These are phyloP conservation scores for Scaptomyza graminum DNA, from an alignment of 1,140 invertebrate species.

Conservation along the genomic window DNA sequence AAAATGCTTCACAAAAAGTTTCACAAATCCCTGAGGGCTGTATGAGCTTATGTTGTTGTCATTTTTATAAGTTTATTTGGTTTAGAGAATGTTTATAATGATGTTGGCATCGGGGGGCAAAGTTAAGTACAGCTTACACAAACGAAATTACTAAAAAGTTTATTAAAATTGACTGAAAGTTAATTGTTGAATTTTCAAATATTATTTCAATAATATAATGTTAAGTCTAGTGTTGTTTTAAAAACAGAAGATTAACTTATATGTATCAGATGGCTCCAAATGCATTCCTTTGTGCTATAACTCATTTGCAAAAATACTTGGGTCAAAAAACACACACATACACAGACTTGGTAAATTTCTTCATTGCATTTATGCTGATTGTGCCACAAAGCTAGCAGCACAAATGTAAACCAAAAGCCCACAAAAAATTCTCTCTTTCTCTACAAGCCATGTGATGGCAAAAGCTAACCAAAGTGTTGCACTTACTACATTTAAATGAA, in stretches of 20 bases:
- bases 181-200: not conserved
- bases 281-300: constrained; percentile 34
- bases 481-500: constrained; percentile 80
- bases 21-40: constrained; percentile 32
- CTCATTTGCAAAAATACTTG: not conserved
- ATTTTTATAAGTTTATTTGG: constrained; percentile 44
- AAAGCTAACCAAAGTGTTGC: constrained; percentile 78
- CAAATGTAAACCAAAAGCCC: constrained; percentile 24
- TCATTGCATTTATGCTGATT: constrained; percentile 15
- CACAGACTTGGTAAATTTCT: constrained; percentile 1
- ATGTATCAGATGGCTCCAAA: constrained; percentile 12
- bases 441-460: constrained; percentile 1
- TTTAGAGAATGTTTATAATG: constrained; percentile 43
- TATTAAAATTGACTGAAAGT: constrained; percentile 20
- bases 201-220: not conserved
- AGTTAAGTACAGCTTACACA: constrained; percentile 8
- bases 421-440: not conserved
- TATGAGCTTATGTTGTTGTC: constrained; percentile 13
- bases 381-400: constrained; percentile 27
- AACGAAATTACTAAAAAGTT: constrained; percentile 11
- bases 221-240: no score
- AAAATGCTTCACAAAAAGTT: constrained; percentile 40
- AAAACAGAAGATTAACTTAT: not conserved
- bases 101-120: constrained; percentile 19
- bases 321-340: not conserved